These are phyloP conservation scores for Fukomys damarensis DNA, from an alignment of 2,113 vertebrate genomes.

Conservation along the genomic window DNA sequence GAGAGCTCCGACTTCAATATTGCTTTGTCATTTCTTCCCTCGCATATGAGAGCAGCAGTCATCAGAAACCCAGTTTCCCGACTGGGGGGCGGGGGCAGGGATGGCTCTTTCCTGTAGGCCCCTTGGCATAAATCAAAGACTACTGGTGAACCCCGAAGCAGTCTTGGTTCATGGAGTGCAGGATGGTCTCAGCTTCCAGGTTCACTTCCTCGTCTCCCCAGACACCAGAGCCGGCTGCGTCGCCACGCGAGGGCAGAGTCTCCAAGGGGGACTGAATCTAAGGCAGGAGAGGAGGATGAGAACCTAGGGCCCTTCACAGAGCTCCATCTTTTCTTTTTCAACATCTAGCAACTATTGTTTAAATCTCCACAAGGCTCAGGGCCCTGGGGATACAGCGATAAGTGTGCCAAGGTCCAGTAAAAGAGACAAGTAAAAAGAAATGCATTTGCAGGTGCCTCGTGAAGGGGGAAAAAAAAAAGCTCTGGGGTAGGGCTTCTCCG, in stretches of 20 bases:
- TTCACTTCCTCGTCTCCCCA: neutral
- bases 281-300: neutral
- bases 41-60: neutral
- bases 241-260: fast-evolving
- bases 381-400: neutral
- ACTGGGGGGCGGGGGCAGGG: neutral
- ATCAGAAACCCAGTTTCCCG: neutral
- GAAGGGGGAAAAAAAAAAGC: neutral
- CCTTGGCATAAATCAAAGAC: neutral
- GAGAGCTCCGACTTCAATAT: neutral
- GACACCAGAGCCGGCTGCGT: fast-evolving
- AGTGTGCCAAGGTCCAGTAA: neutral
- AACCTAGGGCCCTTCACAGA: neutral
- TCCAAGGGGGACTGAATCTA: neutral
- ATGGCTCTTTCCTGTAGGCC: neutral
- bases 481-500: neutral
- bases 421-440: neutral
- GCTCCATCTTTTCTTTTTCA: neutral
- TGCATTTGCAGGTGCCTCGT: fast-evolving
- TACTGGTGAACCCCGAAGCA: neutral
- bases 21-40: neutral
- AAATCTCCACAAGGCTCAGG: fast-evolving
- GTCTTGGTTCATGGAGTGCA: neutral
- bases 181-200: neutral
- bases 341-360: neutral